phyloP scores from a whole-genome alignment of 2,797 vertebrate genomes.

The Dicrostonyx torquatus region DNA sequence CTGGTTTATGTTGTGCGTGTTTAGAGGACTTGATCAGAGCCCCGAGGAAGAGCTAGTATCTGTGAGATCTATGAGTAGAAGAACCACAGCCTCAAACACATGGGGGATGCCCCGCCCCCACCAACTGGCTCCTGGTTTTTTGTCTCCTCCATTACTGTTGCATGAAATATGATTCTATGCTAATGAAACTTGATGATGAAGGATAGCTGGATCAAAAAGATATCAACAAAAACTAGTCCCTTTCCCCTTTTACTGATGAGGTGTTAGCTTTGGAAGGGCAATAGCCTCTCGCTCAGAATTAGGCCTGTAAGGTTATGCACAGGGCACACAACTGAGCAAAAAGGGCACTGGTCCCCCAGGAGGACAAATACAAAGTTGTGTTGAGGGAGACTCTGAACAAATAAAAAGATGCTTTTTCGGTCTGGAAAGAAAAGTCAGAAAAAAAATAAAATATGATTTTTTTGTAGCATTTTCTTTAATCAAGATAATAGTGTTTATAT shows the following conservation, averaged over 20 bases:
- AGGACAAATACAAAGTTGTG: accelerated
- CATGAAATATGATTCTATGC: no score
- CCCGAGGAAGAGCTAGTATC: accelerated
- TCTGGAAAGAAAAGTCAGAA: accelerated
- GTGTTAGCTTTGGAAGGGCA: accelerated
- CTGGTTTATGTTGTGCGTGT: accelerated
- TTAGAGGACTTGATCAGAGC: background rate
- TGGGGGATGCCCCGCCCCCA: accelerated
- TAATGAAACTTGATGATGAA: accelerated
- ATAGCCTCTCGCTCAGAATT: background rate
- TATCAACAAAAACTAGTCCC: background rate
- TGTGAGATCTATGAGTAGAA: accelerated
- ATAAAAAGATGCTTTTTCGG: accelerated
- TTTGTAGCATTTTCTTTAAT: background rate
- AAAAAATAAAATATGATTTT: accelerated
- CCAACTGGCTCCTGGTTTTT: background rate
- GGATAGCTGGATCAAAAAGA: background rate
- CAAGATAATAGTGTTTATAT: no score
- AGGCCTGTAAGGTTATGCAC: accelerated
- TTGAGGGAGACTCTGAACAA: accelerated
- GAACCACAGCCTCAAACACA: accelerated
- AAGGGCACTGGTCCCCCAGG: accelerated
- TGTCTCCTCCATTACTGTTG: background rate
- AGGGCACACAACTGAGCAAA: accelerated
- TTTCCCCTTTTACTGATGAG: background rate